A percentile compares a stretch with the other conserved stretches of the same genome.
These are phyloP conservation scores for Halocynthia roretzi DNA, from an alignment of 23 tunicate species.

Conservation along the genomic window DNA sequence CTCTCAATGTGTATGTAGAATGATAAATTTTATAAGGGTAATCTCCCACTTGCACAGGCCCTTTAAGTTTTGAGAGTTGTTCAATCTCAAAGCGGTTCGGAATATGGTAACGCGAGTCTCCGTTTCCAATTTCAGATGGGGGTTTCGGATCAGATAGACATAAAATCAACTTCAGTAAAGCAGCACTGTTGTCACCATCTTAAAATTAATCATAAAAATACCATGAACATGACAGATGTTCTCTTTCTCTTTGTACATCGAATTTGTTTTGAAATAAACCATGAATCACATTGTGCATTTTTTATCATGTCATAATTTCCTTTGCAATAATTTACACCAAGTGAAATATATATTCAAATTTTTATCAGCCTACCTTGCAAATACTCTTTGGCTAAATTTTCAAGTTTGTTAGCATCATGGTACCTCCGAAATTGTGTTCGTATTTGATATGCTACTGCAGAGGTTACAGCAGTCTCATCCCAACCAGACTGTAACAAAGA, in stretches of 20 bases:
- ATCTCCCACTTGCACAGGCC: no score
- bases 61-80: no score
- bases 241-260: no score
- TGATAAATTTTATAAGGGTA: no score
- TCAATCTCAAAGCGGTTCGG: no score
- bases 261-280: no score
- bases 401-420: slow-evolving; percentile 22
- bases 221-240: background rate
- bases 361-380: background rate
- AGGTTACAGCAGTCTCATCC: background rate
- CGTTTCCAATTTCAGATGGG: no score
- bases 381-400: background rate
- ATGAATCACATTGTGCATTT: slow-evolving; percentile 13
- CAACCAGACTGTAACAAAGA: slow-evolving; percentile 6
- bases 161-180: no score
- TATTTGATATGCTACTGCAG: slow-evolving; percentile 29
- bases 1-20: no score
- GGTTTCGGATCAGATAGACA: no score
- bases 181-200: no score
- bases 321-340: background rate
- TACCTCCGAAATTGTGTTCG: slow-evolving; percentile 3
- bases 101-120: no score
- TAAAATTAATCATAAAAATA: background rate
- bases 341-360: background rate
- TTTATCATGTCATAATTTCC: slow-evolving; percentile 3